phyloP scores from a whole-genome alignment of 2,888 invertebrate species.

The Orthonevra nobilis region DNA sequence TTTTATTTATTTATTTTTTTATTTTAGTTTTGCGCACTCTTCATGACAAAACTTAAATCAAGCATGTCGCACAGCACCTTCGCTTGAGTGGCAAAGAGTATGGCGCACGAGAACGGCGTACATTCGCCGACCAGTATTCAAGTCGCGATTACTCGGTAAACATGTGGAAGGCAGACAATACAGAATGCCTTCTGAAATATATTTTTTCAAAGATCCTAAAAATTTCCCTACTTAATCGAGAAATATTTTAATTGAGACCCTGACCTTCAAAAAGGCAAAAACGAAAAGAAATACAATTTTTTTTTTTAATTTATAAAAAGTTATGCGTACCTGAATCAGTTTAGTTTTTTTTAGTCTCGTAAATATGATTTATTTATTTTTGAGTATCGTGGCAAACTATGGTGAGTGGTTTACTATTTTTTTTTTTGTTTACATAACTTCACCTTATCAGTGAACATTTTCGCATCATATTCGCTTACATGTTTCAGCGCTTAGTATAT shows the following conservation, averaged over 20 bases:
- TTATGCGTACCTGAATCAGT: conserved; percentile 52
- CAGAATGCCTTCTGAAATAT: conserved; percentile 8
- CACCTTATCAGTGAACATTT: conserved; percentile 30
- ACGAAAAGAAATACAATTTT: conserved; percentile 49
- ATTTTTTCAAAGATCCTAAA: conserved; percentile 6
- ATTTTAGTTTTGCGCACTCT: conserved; percentile 44
- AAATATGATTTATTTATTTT: conserved; percentile 79
- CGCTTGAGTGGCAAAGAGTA: conserved; percentile 65
- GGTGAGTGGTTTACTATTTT: conserved; percentile 75
- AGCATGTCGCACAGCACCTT: conserved; percentile 68
- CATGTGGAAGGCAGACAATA: conserved; percentile 75
- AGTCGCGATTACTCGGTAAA: conserved; percentile 79
- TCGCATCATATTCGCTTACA: background rate
- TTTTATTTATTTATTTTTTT: too few relatives aligned
- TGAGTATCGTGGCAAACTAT: conserved; percentile 79
- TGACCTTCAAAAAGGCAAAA: conserved; percentile 47
- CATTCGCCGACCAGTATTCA: conserved; percentile 73
- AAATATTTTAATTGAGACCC: conserved; percentile 20
- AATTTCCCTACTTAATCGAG: conserved; percentile 32
- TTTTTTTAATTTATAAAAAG: conserved; percentile 27
- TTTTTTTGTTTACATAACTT: conserved; percentile 38
- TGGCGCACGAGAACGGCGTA: conserved; percentile 40
- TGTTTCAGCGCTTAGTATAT: conserved; percentile 16
- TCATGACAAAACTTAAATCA: conserved; percentile 65
- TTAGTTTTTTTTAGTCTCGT: conserved; percentile 21